phyloP scores from a whole-genome alignment of 2,113 vertebrate genomes.

The Thoracochromis brauschi region DNA sequence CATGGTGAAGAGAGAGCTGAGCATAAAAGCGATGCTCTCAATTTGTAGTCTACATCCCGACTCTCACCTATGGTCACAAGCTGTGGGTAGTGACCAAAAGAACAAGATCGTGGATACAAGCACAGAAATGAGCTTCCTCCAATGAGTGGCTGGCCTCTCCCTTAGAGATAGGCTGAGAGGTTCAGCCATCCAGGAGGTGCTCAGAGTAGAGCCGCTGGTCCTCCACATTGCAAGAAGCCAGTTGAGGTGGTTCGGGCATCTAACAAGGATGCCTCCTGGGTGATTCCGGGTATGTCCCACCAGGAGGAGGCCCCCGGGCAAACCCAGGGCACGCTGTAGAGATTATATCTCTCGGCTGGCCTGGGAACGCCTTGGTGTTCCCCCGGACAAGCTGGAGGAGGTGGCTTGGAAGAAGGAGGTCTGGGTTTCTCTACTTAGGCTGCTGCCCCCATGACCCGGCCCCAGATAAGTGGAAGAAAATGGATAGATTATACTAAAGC shows the following conservation, averaged over 20 bases:
- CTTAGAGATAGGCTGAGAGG: neutral
- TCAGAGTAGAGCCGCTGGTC: neutral
- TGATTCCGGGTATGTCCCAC: neutral
- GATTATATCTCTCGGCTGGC: neutral
- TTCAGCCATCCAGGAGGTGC: neutral
- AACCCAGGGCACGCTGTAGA: neutral
- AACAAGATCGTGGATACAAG: rapidly evolving
- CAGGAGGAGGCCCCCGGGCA: neutral
- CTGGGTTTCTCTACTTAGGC: neutral
- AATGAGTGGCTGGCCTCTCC: neutral
- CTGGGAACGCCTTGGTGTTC: neutral
- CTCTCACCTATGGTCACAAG: neutral
- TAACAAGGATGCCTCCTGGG: neutral
- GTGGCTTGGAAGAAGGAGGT: neutral
- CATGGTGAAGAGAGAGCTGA: neutral
- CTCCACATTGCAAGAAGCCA: neutral
- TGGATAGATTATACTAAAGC: neutral
- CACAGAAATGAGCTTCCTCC: neutral
- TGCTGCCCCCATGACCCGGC: neutral
- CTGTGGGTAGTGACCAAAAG: neutral
- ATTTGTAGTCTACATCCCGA: rapidly evolving
- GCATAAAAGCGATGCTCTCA: neutral
- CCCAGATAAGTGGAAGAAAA: neutral
- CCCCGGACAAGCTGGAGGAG: neutral
- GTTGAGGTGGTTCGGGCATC: neutral